Percentiles rank a stretch among this genome's conserved stretches.
These are phyloP conservation scores for Pseudomyrmex flavicornis DNA, from an alignment of 1,140 invertebrate genomes.

Conservation along the genomic window DNA sequence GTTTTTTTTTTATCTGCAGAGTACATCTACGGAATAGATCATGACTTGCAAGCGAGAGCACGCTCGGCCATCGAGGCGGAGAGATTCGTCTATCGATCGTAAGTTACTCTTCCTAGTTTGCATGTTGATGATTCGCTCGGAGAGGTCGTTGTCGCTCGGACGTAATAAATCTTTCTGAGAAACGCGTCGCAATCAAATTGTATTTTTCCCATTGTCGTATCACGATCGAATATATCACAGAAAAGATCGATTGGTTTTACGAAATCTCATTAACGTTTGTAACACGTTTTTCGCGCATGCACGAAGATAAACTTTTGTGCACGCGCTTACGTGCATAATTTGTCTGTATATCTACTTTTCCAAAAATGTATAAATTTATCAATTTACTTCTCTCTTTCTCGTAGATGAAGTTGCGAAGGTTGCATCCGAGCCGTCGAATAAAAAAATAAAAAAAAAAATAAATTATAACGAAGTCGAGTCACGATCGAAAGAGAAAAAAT, in stretches of 20 bases:
- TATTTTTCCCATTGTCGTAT: conserved; percentile 12
- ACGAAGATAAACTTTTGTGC: too few relatives aligned
- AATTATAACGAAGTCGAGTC: conserved; percentile 59
- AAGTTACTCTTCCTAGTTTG: conserved; percentile 33
- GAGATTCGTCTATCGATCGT: conserved; percentile 78
- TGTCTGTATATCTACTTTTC: too few relatives aligned
- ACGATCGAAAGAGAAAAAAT: conserved; percentile 23
- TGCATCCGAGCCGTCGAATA: conserved; percentile 36
- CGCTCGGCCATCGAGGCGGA: conserved; percentile 83
- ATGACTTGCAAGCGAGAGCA: conserved; percentile 83
- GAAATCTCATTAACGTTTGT: too few relatives aligned
- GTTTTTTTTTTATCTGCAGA: conserved; percentile 74
- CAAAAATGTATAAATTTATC: too few relatives aligned
- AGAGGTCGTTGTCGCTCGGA: neutral
- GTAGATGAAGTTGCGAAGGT: conserved; percentile 51
- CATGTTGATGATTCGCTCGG: neutral
- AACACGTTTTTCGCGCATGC: neutral
- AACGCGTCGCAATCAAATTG: neutral
- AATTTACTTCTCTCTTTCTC: neutral
- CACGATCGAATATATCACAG: conserved; percentile 3
- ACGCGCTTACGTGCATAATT: too few relatives aligned
- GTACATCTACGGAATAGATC: conserved; percentile 82
- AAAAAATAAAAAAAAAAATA: neutral
- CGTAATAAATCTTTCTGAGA: neutral
- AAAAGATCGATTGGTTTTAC: conserved; percentile 4